phyloP scores from a whole-genome alignment of 1,140 invertebrate species.

The Uloborus diversus region DNA sequence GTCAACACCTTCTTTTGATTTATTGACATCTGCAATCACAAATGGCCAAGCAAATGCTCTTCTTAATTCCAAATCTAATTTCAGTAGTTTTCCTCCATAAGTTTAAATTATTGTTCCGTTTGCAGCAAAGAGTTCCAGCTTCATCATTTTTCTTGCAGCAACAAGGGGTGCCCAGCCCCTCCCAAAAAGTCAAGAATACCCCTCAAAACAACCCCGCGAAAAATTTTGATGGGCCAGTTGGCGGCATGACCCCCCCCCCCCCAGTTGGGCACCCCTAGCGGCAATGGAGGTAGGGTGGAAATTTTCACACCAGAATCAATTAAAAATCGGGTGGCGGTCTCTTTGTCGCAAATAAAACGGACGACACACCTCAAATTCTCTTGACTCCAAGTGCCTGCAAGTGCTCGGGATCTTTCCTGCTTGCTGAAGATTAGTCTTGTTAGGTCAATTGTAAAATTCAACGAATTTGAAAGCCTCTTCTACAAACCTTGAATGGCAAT shows the following conservation, averaged over 20 bases:
- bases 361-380: neutral
- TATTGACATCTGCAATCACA: slow-evolving; percentile 45
- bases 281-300: slow-evolving; percentile 3
- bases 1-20: slow-evolving; percentile 54
- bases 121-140: slow-evolving; percentile 18
- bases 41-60: slow-evolving; percentile 36
- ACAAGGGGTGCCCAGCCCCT: too few species aligned
- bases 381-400: neutral
- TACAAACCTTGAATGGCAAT: slow-evolving; percentile 46
- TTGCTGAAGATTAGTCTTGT: neutral
- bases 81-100: slow-evolving; percentile 21
- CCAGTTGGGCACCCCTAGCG: too few species aligned
- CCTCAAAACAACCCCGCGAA: too few species aligned
- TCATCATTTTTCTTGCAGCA: neutral
- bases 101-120: slow-evolving; percentile 48
- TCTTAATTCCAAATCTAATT: slow-evolving; percentile 33
- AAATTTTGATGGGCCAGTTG: too few species aligned
- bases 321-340: slow-evolving; percentile 9
- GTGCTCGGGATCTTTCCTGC: slow-evolving; percentile 22
- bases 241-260: too few species aligned
- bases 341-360: slow-evolving; percentile 44
- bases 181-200: too few species aligned
- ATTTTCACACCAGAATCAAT: slow-evolving; percentile 37
- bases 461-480: slow-evolving; percentile 43
- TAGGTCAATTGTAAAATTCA: slow-evolving; percentile 9